Conservation (phyloP, 2,797 vertebrate genomes). For the Neoniphon sammara region DNA sequence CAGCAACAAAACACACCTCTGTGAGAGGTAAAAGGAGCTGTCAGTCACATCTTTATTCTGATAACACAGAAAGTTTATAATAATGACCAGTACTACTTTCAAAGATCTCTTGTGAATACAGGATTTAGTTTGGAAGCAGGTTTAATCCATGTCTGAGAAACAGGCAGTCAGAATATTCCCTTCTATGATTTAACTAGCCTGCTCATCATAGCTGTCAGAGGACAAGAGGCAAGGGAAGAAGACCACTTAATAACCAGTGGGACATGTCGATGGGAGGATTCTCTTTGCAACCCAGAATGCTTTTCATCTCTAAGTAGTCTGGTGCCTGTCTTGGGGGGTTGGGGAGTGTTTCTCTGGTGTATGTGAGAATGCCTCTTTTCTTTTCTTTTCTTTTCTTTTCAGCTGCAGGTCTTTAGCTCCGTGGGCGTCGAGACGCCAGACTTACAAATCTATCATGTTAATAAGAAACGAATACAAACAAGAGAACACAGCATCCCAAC, state of each 20-base stretch:
- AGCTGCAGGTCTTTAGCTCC: constrained; percentile 73
- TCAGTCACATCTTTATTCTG: not conserved
- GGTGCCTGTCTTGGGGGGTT: constrained; percentile 71
- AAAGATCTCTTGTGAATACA: not conserved
- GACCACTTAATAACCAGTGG: constrained; percentile 24
- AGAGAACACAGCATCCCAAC: constrained; percentile 29
- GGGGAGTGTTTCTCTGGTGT: constrained; percentile 71
- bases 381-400: constrained; percentile 79
- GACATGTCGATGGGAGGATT: constrained; percentile 62
- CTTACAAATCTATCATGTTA: constrained; percentile 75
- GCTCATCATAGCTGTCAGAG: not conserved
- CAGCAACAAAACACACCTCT: not conserved
- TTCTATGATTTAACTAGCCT: not conserved
- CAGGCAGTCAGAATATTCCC: not conserved
- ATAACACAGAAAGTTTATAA: not conserved
- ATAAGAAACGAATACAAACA: constrained; percentile 64
- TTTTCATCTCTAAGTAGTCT: constrained; percentile 74
- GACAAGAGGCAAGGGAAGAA: not conserved
- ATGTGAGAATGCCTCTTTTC: constrained; percentile 78
- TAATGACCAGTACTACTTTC: not conserved
- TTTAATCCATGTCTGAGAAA: not conserved
- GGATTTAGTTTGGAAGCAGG: not conserved
- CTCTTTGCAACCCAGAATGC: constrained; percentile 75
- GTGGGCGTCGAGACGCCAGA: constrained; percentile 72
- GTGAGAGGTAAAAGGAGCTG: not conserved